Evolutionary conservation across 2,113 vertebrate species (phyloP), one percentile per base, ranked within the genome.

Genomic region (Equus quagga): DNA sequence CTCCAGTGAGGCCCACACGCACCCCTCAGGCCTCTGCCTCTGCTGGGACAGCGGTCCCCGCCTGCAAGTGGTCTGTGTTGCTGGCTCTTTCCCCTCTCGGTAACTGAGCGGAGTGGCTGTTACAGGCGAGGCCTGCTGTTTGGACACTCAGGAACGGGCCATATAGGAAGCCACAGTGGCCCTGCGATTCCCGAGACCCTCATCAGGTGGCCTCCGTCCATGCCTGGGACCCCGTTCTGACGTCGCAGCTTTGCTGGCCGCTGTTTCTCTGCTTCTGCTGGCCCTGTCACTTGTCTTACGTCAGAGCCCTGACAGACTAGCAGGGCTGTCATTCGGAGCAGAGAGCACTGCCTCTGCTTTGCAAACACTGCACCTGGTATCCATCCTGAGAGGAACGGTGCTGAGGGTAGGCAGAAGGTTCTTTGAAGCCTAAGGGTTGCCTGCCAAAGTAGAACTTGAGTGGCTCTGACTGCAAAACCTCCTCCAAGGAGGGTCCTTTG

Each of bases 211-310:
- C 85, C 13, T 5, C 4, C 6, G 23, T 17, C 41, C 69, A 1
- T 1, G n/a, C n/a, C 62, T 31, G 91, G 10, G 60, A 44, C 8
- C 44, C 23, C 24, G 1, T n/a, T 28, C 19, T 69, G 26, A 2
- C 2, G 0, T 58, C 56, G 31, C 1, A 8, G 58, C 60, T 28
- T 69, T 78, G 36, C 9, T 69, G 14, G 3, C 21, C 0, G 5
- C 73, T 17, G n/a, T 11, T 15, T n/a, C 26, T 73, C 41, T n/a
- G 9, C 62, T 14, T 75, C 49, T 67, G 69, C 69, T 70, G 36
- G 60, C 49, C 60, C 36, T n/a, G 8, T 49, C 36, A 3, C 36
- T 17, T 46, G 31, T 28, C 60, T 76, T 36, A 62, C 11, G 13
- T 67, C 91, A 84, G 88, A 51, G 46, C 26, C 44, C 62, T 28